Percentiles rank a stretch among this genome's conserved stretches.
Evolutionary conservation across 2,888 invertebrate genomes (phyloP).

Genomic region (Leptinotarsa juncta): DNA sequence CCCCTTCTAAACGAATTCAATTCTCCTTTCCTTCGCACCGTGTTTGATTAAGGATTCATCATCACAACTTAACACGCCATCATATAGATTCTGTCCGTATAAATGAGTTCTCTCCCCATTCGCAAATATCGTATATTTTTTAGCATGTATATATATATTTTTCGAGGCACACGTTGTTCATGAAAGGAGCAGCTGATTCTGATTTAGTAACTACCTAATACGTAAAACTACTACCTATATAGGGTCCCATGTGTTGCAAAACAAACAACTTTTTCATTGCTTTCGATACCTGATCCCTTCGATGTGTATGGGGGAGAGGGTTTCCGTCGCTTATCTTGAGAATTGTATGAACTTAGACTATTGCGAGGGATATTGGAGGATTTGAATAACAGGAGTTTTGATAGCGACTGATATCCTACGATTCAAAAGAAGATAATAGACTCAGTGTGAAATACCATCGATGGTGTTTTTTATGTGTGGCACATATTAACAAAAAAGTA

Average conservation of each 20-base stretch:
- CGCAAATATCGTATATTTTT: slow-evolving; percentile 47
- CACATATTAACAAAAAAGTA: no score
- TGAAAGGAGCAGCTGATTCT: slow-evolving; percentile 56
- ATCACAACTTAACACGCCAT: slow-evolving; percentile 31
- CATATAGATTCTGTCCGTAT: slow-evolving; percentile 37
- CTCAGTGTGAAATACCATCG: neutral
- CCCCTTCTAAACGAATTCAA: neutral
- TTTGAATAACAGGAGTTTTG: slow-evolving; percentile 16
- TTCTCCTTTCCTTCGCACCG: neutral
- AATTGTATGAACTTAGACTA: slow-evolving; percentile 15
- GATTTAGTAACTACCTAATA: slow-evolving; percentile 52
- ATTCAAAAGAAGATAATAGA: neutral
- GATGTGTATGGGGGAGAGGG: slow-evolving; percentile 24
- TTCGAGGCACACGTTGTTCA: slow-evolving; percentile 51
- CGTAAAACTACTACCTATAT: slow-evolving; percentile 46
- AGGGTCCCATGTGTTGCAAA: slow-evolving; percentile 56
- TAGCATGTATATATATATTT: slow-evolving; percentile 51
- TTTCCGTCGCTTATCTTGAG: slow-evolving; percentile 1
- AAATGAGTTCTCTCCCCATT: slow-evolving; percentile 43
- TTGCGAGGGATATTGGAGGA: slow-evolving; percentile 1
- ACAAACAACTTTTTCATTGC: slow-evolving; percentile 58
- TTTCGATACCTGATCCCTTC: slow-evolving; percentile 56
- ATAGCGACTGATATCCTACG: neutral
- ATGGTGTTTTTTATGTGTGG: neutral
- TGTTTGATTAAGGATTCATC: slow-evolving; percentile 22